phyloP scores from a whole-genome alignment of 2,888 invertebrate genomes.

The Galerucella nymphaeae region DNA sequence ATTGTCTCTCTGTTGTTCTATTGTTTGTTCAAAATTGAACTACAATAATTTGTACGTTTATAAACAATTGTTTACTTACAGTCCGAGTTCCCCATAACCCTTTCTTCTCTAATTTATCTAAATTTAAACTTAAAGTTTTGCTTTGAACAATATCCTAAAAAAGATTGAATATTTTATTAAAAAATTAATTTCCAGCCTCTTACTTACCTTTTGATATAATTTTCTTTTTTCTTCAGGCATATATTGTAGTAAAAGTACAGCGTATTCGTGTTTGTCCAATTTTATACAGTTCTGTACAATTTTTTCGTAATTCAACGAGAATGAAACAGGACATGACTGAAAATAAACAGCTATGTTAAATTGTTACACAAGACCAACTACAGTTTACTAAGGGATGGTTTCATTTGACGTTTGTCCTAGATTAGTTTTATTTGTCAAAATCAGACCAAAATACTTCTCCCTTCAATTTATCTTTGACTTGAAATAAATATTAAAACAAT shows the following conservation, averaged over 20 bases:
- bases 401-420: no score
- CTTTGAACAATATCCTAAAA: conserved; percentile 26
- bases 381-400: no score
- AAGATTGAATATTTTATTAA: not conserved
- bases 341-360: conserved; percentile 39
- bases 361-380: not conserved
- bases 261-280: conserved; percentile 50
- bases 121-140: conserved; percentile 7
- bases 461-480: no score
- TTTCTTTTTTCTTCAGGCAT: conserved; percentile 46
- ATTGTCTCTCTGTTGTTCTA: no score
- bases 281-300: conserved; percentile 51
- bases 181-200: not conserved
- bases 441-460: not conserved
- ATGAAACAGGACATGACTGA: conserved; percentile 58
- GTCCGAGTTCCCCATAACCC: conserved; percentile 33
- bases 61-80: conserved; percentile 21
- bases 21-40: no score
- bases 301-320: conserved; percentile 54
- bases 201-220: conserved; percentile 42
- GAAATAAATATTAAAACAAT: not conserved
- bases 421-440: not conserved
- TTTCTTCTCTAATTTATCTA: conserved; percentile 31
- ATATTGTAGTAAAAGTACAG: conserved; percentile 55
- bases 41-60: no score